Percentiles rank a stretch among this genome's conserved stretches.
Conservation (phyloP, 2,888 invertebrate genomes). For the Camponotus fellah region DNA sequence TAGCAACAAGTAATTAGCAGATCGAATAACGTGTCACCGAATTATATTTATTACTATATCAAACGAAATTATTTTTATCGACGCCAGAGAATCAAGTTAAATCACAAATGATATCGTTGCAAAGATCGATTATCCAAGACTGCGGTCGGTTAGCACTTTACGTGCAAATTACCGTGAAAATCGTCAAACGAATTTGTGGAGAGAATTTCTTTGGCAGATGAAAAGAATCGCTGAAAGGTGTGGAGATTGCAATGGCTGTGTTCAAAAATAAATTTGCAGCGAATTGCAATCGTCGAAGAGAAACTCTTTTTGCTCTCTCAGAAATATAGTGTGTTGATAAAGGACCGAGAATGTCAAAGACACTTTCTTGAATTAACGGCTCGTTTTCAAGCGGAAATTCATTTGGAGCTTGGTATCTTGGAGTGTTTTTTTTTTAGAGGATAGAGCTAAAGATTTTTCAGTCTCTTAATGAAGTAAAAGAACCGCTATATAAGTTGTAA, state of each 20-base stretch:
- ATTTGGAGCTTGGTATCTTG: constrained; percentile 42
- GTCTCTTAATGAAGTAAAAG: constrained; percentile 7
- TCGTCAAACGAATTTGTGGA: constrained; percentile 19
- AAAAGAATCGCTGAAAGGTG: constrained; percentile 53
- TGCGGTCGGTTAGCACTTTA: constrained; percentile 17
- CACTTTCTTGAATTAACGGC: constrained; percentile 65
- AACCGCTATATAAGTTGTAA: constrained; percentile 14
- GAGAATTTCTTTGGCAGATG: constrained; percentile 19
- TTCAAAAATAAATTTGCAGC: constrained; percentile 47
- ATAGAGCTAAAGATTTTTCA: constrained; percentile 33
- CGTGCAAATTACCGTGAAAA: constrained; percentile 20
- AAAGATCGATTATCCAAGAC: background rate
- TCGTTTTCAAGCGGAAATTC: constrained; percentile 65
- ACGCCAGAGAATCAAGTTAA: background rate
- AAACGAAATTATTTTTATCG: background rate
- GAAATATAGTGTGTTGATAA: constrained; percentile 53
- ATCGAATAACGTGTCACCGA: background rate
- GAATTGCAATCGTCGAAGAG: constrained; percentile 33
- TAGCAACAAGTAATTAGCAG: background rate
- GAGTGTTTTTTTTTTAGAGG: background rate
- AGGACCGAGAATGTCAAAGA: constrained; percentile 64
- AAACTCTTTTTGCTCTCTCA: constrained; percentile 18
- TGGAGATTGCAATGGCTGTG: constrained; percentile 41
- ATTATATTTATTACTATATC: background rate
- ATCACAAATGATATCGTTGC: background rate